Evolutionary conservation across 2,797 vertebrate species (phyloP).

Genomic region (Menidia menidia): DNA sequence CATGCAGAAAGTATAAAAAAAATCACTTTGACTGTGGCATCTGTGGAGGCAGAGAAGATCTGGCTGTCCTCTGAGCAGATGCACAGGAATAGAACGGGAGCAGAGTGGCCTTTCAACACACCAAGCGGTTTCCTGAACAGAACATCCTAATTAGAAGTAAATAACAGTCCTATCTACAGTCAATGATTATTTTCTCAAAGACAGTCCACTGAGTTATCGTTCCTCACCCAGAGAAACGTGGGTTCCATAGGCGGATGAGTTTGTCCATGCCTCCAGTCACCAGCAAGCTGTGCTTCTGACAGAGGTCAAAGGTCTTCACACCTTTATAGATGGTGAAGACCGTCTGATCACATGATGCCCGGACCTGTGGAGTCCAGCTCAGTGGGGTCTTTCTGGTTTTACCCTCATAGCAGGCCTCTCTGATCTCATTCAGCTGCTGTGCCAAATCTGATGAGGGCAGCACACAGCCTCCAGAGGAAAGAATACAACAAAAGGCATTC

Average conservation of each 20-base stretch:
- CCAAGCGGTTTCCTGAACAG: constrained; percentile 77
- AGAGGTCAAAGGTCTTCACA: constrained; percentile 81
- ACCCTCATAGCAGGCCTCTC: constrained; percentile 64
- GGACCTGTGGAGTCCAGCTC: constrained; percentile 64
- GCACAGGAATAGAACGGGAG: constrained; percentile 74
- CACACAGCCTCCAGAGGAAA: constrained; percentile 68
- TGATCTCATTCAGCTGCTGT: constrained; percentile 78
- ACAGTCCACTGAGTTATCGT: background rate
- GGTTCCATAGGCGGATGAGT: constrained; percentile 84
- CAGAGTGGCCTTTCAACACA: constrained; percentile 80
- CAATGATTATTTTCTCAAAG: background rate
- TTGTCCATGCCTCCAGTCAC: constrained; percentile 82
- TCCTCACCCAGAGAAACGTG: constrained; percentile 75
- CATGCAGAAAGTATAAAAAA: background rate
- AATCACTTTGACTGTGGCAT: constrained; percentile 80
- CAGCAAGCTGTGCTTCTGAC: constrained; percentile 76
- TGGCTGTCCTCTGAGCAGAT: constrained; percentile 78
- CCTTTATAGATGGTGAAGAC: constrained; percentile 78
- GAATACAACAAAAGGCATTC: constrained; percentile 20
- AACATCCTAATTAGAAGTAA: constrained; percentile 16
- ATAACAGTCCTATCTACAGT: background rate
- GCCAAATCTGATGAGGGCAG: constrained; percentile 73
- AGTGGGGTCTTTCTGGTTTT: constrained; percentile 68
- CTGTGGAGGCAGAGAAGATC: constrained; percentile 79
- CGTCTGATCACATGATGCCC: constrained; percentile 71